These are phyloP conservation scores for Datnioides undecimradiatus DNA, from an alignment of 2,113 vertebrate species.

Conservation along the genomic window DNA sequence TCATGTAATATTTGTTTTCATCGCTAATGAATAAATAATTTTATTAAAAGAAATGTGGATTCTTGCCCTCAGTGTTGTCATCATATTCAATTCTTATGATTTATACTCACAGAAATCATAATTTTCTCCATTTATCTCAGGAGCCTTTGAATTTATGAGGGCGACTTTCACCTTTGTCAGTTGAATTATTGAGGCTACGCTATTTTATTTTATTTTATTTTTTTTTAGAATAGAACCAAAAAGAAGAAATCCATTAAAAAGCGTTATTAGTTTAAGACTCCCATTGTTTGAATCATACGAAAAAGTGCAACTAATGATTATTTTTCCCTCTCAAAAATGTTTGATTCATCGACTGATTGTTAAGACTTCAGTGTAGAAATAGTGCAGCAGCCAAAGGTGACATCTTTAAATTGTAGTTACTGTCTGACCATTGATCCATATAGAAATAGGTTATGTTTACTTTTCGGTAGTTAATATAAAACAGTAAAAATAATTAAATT, in stretches of 20 bases:
- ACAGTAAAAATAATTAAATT: neutral
- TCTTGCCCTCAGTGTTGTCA: constrained; percentile 15
- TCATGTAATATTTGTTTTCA: constrained; percentile 75
- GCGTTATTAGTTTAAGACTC: neutral
- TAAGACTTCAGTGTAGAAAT: neutral
- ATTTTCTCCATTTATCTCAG: neutral
- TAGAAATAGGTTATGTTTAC: neutral
- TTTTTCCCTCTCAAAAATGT: neutral
- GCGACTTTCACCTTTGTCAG: neutral
- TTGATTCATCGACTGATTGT: neutral
- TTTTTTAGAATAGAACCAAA: neutral
- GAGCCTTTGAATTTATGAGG: neutral
- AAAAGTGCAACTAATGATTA: neutral
- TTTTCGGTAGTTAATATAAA: neutral
- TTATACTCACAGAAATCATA: too few relatives aligned
- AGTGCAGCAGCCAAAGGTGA: neutral
- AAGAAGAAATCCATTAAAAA: neutral
- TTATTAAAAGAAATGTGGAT: constrained; percentile 65
- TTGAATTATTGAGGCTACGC: neutral
- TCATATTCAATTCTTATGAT: too few relatives aligned
- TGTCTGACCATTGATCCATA: neutral
- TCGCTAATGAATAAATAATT: constrained; percentile 72
- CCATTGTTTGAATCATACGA: neutral
- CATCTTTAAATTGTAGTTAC: neutral
- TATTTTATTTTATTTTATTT: too few relatives aligned